These are phyloP conservation scores for Brachyptera risi DNA, from an alignment of 2,888 invertebrate genomes.

Conservation along the genomic window DNA sequence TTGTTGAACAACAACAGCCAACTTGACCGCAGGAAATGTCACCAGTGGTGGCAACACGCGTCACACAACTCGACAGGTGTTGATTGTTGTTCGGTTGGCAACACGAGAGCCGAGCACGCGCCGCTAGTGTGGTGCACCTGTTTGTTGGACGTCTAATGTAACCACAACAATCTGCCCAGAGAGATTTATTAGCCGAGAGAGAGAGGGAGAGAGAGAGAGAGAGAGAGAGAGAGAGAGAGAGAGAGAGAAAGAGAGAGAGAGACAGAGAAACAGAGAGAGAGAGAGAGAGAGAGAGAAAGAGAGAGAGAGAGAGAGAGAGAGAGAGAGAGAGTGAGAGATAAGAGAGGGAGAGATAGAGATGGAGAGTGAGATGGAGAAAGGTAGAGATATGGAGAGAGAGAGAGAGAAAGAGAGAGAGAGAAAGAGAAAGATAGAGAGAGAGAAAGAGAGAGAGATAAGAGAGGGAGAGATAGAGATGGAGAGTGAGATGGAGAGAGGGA, in stretches of 20 bases:
- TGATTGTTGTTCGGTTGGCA: background rate
- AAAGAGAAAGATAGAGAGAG: no score
- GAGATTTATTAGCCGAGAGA: background rate
- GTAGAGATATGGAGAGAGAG: no score
- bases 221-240: no score
- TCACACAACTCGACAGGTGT: no score
- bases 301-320: background rate
- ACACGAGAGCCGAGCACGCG: background rate
- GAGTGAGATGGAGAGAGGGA: conserved; percentile 6
- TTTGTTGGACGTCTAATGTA: background rate
- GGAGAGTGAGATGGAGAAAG: no score
- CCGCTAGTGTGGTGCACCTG: background rate
- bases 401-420: background rate
- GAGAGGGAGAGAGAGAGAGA: conserved; percentile 3
- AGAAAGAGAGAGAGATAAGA: conserved; percentile 13
- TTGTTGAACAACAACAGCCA: no score
- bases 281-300: conserved; percentile 13
- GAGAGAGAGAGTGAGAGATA: no score
- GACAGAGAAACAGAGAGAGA: no score
- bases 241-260: conserved; percentile 7
- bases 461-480: no score
- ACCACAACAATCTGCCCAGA: no score
- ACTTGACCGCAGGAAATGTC: no score
- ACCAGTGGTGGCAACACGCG: no score
- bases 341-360: conserved; percentile 16